A percentile compares a stretch with the other conserved stretches of the same genome.
phyloP scores from a whole-genome alignment of 2,113 vertebrate genomes.

The Aplodontia rufa region DNA sequence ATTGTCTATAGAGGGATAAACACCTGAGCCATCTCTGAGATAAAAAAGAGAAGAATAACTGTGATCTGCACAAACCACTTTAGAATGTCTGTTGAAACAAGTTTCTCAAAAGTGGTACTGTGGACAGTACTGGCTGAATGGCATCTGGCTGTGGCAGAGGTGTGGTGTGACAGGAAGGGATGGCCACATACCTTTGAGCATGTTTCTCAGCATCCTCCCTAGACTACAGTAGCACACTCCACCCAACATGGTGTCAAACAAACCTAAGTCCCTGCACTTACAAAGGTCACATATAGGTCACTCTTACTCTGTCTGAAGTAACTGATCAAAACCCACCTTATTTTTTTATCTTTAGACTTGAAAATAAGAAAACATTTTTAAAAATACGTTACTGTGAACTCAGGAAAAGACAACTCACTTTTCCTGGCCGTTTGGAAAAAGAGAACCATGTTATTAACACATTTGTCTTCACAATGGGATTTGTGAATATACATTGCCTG shows the following conservation, averaged over 20 bases:
- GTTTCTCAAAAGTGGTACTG: not conserved
- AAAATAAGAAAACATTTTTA: not conserved
- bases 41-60: not conserved
- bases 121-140: not conserved
- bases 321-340: accelerated
- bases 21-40: not conserved
- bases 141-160: not conserved
- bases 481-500: not conserved
- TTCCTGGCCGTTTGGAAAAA: not conserved
- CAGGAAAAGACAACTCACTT: not conserved
- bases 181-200: accelerated
- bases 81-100: not conserved
- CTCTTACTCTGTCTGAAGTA: not conserved
- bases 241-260: accelerated
- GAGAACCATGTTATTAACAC: not conserved
- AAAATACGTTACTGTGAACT: not conserved
- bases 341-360: not conserved
- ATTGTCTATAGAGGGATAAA: not conserved
- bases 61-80: not conserved
- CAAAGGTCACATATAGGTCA: not conserved
- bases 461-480: not conserved
- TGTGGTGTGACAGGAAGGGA: accelerated
- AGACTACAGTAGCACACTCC: accelerated
- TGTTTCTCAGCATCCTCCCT: accelerated
- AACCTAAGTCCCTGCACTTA: no score